phyloP scores from a whole-genome alignment of 2,888 invertebrate species.

The Automeris io region DNA sequence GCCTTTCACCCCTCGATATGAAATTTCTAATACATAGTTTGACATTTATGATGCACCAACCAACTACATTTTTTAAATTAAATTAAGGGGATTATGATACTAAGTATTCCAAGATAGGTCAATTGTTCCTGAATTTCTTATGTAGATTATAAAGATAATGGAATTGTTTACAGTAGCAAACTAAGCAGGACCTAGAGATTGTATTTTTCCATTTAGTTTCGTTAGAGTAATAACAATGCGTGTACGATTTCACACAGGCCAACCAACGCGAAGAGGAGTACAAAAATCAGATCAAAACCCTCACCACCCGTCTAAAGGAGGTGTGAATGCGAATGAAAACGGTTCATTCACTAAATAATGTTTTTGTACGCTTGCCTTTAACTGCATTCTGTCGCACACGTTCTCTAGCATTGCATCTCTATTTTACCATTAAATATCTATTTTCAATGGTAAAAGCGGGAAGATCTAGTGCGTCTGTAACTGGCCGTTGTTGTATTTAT shows the following conservation, averaged over 20 bases:
- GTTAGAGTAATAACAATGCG: conserved; percentile 33
- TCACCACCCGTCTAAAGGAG: conserved; percentile 99
- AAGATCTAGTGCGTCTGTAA: conserved; percentile 42
- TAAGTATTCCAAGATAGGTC: background rate
- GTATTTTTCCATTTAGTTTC: conserved; percentile 1
- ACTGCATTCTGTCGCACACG: conserved; percentile 60
- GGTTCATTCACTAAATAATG: conserved; percentile 43
- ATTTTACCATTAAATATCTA: conserved; percentile 29
- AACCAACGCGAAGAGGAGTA: conserved; percentile 99
- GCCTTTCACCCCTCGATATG: too few relatives aligned
- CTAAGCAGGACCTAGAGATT: background rate
- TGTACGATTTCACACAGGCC: conserved; percentile 82
- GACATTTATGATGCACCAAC: conserved; percentile 62
- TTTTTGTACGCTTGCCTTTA: conserved; percentile 58
- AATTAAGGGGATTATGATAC: background rate
- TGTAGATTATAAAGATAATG: background rate
- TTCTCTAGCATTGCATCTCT: conserved; percentile 36
- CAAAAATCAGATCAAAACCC: conserved; percentile 99
- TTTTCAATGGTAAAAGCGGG: conserved; percentile 40
- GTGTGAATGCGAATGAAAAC: conserved; percentile 78
- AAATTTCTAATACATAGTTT: background rate
- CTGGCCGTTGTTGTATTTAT: conserved; percentile 37
- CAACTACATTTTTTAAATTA: conserved; percentile 17
- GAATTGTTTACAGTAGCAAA: background rate
- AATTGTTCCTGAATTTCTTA: background rate